phyloP scores from a whole-genome alignment of 2,797 vertebrate genomes.

The Neomorphus geoffroyi region DNA sequence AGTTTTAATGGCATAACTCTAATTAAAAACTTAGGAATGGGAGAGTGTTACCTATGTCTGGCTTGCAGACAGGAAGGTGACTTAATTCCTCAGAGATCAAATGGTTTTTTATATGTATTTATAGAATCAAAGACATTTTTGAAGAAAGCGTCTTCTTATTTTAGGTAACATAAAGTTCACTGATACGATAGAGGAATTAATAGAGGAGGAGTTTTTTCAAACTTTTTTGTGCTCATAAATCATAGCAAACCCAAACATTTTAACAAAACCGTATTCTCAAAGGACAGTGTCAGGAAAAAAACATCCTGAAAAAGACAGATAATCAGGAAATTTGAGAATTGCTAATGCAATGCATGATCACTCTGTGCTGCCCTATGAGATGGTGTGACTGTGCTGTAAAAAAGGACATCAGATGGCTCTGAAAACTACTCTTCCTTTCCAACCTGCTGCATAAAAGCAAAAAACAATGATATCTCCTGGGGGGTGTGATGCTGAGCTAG shows the following conservation, averaged over 20 bases:
- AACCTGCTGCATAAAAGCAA: not conserved
- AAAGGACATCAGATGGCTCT: constrained; percentile 4
- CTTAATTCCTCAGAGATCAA: constrained; percentile 41
- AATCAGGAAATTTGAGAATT: not conserved
- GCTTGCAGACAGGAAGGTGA: constrained; percentile 48
- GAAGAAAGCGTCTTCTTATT: constrained; percentile 31
- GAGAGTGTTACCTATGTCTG: constrained; percentile 14
- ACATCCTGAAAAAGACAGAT: not conserved
- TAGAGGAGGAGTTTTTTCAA: not conserved
- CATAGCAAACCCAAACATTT: not conserved
- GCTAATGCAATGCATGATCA: not conserved
- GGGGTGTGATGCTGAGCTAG: not conserved
- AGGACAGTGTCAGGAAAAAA: not conserved
- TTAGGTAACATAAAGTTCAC: constrained; percentile 16
- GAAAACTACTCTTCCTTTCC: constrained; percentile 5
- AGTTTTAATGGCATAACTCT: not conserved
- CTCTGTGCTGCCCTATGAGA: not conserved
- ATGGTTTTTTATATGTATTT: not conserved
- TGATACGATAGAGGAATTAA: constrained; percentile 52
- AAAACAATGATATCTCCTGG: not conserved
- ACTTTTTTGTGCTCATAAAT: not conserved
- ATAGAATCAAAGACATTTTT: constrained; percentile 49
- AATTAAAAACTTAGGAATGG: not conserved
- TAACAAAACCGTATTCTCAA: not conserved
- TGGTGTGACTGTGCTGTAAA: not conserved